phyloP scores from a whole-genome alignment of 2,797 vertebrate species.

The Chaetophractus vellerosus region DNA sequence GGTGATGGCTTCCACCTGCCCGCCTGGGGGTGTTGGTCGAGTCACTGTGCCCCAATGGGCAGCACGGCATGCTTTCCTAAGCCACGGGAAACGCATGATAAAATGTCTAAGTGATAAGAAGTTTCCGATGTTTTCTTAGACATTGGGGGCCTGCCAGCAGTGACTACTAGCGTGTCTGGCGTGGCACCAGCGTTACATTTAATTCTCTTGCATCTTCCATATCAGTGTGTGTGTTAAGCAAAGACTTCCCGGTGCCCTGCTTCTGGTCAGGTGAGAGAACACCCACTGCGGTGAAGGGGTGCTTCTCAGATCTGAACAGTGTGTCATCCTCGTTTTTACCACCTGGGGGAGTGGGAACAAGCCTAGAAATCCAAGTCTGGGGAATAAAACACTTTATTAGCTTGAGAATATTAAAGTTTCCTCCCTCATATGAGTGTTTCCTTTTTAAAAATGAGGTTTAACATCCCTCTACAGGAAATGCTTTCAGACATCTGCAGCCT shows the following conservation, averaged over 20 bases:
- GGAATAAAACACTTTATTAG: no score
- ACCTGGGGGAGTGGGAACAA: constrained; percentile 68
- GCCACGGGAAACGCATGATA: neutral
- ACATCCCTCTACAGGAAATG: neutral
- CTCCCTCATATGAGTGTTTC: neutral
- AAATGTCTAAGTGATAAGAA: neutral
- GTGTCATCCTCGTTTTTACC: neutral
- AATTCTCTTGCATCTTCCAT: neutral
- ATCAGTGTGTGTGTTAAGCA: neutral
- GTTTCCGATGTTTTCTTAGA: neutral
- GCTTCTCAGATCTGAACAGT: neutral
- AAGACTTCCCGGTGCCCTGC: neutral
- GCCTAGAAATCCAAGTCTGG: neutral
- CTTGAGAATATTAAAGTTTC: neutral
- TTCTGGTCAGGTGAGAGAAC: neutral
- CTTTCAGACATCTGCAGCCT: neutral
- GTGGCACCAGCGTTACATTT: fast-evolving
- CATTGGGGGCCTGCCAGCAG: neutral
- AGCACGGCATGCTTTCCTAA: neutral
- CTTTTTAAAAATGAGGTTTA: neutral
- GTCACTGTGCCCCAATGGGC: neutral
- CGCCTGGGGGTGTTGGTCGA: neutral
- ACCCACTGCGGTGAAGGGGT: neutral
- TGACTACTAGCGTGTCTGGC: neutral
- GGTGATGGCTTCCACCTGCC: no score